A percentile compares a stretch with the other conserved stretches of the same genome.
phyloP scores from a whole-genome alignment of 2,888 invertebrate genomes.

The Polydrusus cervinus region DNA sequence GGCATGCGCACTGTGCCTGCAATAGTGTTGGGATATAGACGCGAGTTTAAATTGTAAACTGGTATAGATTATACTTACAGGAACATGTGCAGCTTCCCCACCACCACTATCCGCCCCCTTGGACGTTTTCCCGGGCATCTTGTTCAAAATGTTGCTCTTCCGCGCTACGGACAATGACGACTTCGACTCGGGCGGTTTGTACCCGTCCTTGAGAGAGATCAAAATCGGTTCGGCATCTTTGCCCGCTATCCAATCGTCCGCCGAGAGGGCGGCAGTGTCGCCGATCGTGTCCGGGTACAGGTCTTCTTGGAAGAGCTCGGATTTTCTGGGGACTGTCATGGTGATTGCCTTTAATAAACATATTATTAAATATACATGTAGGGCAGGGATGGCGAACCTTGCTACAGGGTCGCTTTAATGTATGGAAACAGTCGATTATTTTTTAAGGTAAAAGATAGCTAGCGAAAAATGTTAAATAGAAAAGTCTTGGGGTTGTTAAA shows the following conservation, averaged over 20 bases:
- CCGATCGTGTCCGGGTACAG: constrained; percentile 96
- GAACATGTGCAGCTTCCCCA: constrained; percentile 58
- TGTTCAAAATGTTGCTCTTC: constrained; percentile 86
- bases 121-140: constrained; percentile 73
- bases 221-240: constrained; percentile 92
- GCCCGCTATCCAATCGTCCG: constrained; percentile 94
- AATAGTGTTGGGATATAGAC: no score
- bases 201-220: constrained; percentile 91
- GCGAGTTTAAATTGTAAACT: no score
- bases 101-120: constrained; percentile 55
- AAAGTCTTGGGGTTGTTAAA: no score
- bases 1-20: no score
- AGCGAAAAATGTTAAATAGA: no score
- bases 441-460: no score
- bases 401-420: no score
- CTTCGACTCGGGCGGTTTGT: constrained; percentile 81
- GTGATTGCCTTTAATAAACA: constrained; percentile 79
- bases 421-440: no score
- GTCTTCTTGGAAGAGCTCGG: constrained; percentile 97
- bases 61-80: no score
- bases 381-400: no score
- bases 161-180: constrained; percentile 82
- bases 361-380: no score
- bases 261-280: constrained; percentile 89
- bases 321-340: constrained; percentile 99